Percentiles rank a stretch among this genome's conserved stretches.
These are phyloP conservation scores for Brienomyrus brachyistius DNA, from an alignment of 2,113 vertebrate genomes.

Conservation along the genomic window DNA sequence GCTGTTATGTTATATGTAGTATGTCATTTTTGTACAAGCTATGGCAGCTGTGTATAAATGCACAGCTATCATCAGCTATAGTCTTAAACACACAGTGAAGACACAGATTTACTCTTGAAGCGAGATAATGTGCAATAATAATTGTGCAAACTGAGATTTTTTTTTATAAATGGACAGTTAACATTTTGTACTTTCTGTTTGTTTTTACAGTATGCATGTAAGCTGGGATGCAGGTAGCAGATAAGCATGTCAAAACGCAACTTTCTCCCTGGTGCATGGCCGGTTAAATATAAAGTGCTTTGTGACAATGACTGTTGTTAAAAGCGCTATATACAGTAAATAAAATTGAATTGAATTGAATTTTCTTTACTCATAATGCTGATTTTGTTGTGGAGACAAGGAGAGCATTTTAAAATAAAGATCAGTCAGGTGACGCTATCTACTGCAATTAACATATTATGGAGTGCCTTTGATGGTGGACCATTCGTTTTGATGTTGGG, in stretches of 20 bases:
- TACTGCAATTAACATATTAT: constrained; percentile 11
- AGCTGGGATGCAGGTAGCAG: neutral
- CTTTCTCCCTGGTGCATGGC: neutral
- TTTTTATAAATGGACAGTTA: neutral
- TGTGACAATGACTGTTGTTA: too few species aligned
- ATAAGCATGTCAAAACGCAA: neutral
- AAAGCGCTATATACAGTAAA: too few species aligned
- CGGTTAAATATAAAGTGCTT: too few species aligned
- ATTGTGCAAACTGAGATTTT: neutral
- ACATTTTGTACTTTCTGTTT: neutral
- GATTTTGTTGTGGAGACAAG: neutral
- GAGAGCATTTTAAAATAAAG: neutral
- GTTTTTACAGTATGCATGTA: neutral
- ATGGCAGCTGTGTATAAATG: neutral
- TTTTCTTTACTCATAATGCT: neutral
- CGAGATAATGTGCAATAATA: neutral
- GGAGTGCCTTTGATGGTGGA: neutral
- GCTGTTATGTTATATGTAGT: neutral
- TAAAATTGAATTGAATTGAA: too few species aligned
- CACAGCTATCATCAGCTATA: neutral
- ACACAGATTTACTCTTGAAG: neutral
- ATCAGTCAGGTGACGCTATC: neutral
- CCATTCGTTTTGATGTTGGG: constrained; percentile 9
- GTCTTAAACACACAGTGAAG: neutral
- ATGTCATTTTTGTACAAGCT: neutral